These are phyloP conservation scores for Cherax quadricarinatus DNA, from an alignment of 1,140 invertebrate genomes.

Conservation along the genomic window DNA sequence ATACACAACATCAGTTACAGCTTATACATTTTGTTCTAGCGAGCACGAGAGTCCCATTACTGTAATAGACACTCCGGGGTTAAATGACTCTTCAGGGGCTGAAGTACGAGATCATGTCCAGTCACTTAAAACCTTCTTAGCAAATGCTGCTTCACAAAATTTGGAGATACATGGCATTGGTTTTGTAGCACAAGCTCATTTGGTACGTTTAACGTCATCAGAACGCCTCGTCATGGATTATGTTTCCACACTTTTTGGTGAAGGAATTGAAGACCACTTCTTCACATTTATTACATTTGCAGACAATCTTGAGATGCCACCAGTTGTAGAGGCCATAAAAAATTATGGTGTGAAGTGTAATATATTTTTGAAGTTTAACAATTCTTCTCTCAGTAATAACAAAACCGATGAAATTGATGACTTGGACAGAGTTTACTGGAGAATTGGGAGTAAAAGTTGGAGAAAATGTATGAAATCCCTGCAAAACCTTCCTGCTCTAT, in stretches of 20 bases:
- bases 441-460: slow-evolving; percentile 38
- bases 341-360: slow-evolving; percentile 24
- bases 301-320: slow-evolving; percentile 46
- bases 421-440: slow-evolving; percentile 47
- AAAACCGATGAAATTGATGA: slow-evolving; percentile 38
- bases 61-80: slow-evolving; percentile 44
- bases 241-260: slow-evolving; percentile 38
- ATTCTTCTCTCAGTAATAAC: slow-evolving; percentile 24
- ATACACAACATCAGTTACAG: slow-evolving; percentile 30
- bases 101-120: slow-evolving; percentile 49
- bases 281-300: slow-evolving; percentile 46
- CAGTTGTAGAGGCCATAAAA: slow-evolving; percentile 45
- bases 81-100: slow-evolving; percentile 54
- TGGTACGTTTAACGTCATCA: slow-evolving; percentile 55
- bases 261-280: slow-evolving; percentile 16
- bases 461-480: slow-evolving; percentile 49
- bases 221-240: slow-evolving; percentile 55
- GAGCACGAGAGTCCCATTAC: slow-evolving; percentile 18
- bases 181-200: slow-evolving; percentile 51
- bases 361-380: slow-evolving; percentile 47
- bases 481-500: slow-evolving; percentile 10
- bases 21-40: slow-evolving; percentile 26
- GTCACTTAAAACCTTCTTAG: slow-evolving; percentile 53
- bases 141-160: slow-evolving; percentile 31
- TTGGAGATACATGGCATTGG: slow-evolving; percentile 48